Evolutionary conservation across 2,797 vertebrate species (phyloP).

Genomic region (Argyrosomus regius): DNA sequence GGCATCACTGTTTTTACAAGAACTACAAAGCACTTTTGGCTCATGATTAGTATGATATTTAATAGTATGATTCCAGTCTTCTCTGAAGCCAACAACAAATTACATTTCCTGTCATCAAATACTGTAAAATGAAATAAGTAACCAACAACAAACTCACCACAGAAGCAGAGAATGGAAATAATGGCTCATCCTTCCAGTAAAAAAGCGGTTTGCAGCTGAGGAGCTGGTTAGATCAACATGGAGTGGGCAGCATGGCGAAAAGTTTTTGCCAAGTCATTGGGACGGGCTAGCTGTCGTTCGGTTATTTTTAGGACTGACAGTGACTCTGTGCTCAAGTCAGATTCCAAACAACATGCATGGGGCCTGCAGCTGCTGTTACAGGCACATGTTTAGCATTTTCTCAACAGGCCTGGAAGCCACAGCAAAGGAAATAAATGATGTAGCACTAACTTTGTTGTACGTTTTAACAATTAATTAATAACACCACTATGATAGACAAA

Average conservation of each 20-base stretch:
- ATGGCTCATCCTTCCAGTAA: slow-evolving; percentile 74
- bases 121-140: slow-evolving; percentile 33
- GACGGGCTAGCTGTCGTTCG: slow-evolving; percentile 68
- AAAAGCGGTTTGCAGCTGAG: slow-evolving; percentile 34
- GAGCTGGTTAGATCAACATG: slow-evolving; percentile 64
- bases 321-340: slow-evolving; percentile 72
- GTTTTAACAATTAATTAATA: background rate
- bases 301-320: slow-evolving; percentile 86
- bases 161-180: slow-evolving; percentile 54
- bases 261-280: slow-evolving; percentile 77
- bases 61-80: slow-evolving; percentile 16
- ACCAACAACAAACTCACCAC: slow-evolving; percentile 76
- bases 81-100: slow-evolving; percentile 42
- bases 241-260: slow-evolving; percentile 59
- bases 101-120: slow-evolving; percentile 49
- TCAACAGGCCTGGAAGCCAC: slow-evolving; percentile 11
- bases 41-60: slow-evolving; percentile 3
- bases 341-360: slow-evolving; percentile 77
- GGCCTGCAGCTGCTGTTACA: slow-evolving; percentile 83
- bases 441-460: background rate
- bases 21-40: slow-evolving; percentile 37
- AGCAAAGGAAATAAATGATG: slow-evolving; percentile 5
- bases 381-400: slow-evolving; percentile 52
- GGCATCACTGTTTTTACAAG: slow-evolving; percentile 17
- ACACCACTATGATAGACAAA: background rate